Percentiles rank a stretch among this genome's conserved stretches.
phyloP scores from a whole-genome alignment of 2,113 vertebrate genomes.

The Meles meles region DNA sequence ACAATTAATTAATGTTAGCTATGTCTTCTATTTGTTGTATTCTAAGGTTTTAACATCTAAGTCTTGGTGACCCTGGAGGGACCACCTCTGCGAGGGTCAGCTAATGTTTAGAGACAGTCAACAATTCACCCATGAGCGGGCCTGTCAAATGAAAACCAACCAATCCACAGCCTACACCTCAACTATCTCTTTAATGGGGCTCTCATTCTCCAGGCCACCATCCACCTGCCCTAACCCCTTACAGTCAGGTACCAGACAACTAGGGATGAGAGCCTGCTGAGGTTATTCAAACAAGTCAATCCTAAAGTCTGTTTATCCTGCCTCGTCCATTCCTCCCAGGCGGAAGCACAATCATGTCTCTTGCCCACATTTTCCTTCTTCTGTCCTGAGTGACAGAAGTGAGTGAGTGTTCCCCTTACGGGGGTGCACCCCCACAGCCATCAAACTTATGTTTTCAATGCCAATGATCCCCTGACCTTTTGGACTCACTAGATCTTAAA shows the following conservation, averaged over 20 bases:
- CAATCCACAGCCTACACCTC: not conserved
- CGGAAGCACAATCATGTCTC: not conserved
- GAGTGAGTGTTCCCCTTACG: accelerated
- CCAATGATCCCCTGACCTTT: not conserved
- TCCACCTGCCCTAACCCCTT: not conserved
- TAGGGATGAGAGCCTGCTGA: too few species aligned
- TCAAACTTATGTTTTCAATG: not conserved
- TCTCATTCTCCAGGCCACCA: not conserved
- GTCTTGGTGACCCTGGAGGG: not conserved
- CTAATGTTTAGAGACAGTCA: not conserved
- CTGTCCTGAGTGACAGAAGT: not conserved
- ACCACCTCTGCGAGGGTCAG: not conserved
- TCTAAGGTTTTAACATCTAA: not conserved
- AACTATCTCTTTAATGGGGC: not conserved
- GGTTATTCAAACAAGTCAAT: too few species aligned
- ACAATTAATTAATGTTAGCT: not conserved
- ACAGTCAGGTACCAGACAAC: not conserved
- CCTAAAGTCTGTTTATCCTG: not conserved
- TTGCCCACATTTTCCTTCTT: not conserved
- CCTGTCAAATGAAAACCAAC: not conserved
- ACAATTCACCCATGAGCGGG: not conserved
- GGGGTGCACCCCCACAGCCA: not conserved
- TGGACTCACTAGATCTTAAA: not conserved
- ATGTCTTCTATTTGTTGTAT: not conserved
- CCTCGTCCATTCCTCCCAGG: not conserved